Percentiles rank a stretch among this genome's conserved stretches.
phyloP scores from a whole-genome alignment of 2,797 vertebrate genomes.

The Dicrostonyx torquatus region DNA sequence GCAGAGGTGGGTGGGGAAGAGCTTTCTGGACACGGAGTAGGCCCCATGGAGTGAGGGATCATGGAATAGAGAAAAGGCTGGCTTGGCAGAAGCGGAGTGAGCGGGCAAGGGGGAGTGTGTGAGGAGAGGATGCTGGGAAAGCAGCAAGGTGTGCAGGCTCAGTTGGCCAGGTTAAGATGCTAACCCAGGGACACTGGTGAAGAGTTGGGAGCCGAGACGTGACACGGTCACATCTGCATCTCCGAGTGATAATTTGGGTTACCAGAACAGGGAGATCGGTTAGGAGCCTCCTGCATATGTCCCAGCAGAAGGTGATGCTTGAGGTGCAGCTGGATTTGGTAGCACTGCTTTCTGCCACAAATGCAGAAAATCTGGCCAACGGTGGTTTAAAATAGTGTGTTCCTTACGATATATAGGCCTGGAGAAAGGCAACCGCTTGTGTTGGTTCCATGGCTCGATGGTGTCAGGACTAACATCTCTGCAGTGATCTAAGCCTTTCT shows the following conservation, averaged over 20 bases:
- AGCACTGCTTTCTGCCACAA: conserved; percentile 48
- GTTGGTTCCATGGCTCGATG: background rate
- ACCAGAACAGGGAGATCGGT: background rate
- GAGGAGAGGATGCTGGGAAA: conserved; percentile 27
- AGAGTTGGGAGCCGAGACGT: conserved; percentile 46
- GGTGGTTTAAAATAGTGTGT: conserved; percentile 42
- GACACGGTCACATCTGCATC: conserved; percentile 13
- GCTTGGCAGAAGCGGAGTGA: conserved; percentile 51
- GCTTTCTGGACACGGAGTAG: conserved; percentile 57
- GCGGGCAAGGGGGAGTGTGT: background rate
- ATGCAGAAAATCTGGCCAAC: conserved; percentile 54
- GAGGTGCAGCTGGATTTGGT: conserved; percentile 43
- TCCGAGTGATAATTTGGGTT: conserved; percentile 48
- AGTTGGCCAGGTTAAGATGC: background rate
- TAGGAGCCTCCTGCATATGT: conserved; percentile 34
- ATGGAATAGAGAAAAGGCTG: conserved; percentile 57
- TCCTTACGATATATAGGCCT: conserved; percentile 31
- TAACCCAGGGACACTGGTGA: conserved; percentile 20
- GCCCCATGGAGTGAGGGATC: conserved; percentile 60
- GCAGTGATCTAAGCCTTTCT: conserved; percentile 22
- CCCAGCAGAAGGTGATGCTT: conserved; percentile 43
- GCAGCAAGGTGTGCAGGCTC: conserved; percentile 5
- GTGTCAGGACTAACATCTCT: conserved; percentile 36
- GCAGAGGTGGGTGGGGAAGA: conserved; percentile 56
- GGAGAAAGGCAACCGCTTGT: conserved; percentile 26